These are phyloP conservation scores for Bovichtus variegatus DNA, from an alignment of 2,797 vertebrate genomes.

Conservation along the genomic window DNA sequence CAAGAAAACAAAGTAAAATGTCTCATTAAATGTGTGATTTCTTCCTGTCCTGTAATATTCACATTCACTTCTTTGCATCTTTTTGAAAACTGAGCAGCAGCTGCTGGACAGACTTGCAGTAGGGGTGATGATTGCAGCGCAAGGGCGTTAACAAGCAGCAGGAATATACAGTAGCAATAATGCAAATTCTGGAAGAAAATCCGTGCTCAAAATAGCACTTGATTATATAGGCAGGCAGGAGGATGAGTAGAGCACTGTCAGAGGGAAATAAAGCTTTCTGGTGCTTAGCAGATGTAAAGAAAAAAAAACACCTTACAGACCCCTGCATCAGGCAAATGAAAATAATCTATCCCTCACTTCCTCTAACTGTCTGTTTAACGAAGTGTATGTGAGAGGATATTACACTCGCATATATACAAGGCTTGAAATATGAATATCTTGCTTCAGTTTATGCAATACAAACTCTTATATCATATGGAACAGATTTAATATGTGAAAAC, in stretches of 20 bases:
- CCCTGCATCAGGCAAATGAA: conserved; percentile 31
- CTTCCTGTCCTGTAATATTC: conserved; percentile 25
- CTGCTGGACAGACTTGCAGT: conserved; percentile 41
- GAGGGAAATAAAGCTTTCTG: conserved; percentile 51
- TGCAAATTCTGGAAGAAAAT: conserved; percentile 61
- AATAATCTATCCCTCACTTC: conserved; percentile 36
- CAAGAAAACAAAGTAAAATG: conserved; percentile 39
- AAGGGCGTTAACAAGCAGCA: conserved; percentile 35
- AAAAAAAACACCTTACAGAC: conserved; percentile 29
- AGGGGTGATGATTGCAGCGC: conserved; percentile 24
- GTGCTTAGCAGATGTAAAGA: conserved; percentile 29
- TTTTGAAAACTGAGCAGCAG: conserved; percentile 39
- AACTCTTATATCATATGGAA: not conserved
- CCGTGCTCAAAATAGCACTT: conserved; percentile 63
- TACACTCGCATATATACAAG: conserved; percentile 11
- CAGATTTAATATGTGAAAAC: not conserved
- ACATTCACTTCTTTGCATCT: conserved; percentile 27
- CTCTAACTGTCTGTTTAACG: conserved; percentile 28
- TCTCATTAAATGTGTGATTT: conserved; percentile 54
- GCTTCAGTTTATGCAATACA: conserved; percentile 1
- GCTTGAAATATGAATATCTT: not conserved
- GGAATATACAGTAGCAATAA: conserved; percentile 50
- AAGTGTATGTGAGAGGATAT: conserved; percentile 5
- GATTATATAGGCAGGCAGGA: conserved; percentile 56
- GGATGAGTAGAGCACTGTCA: conserved; percentile 42